A percentile compares a stretch with the other conserved stretches of the same genome.
phyloP scores from a whole-genome alignment of 2,113 vertebrate species.

The Motacilla tschutschensis region DNA sequence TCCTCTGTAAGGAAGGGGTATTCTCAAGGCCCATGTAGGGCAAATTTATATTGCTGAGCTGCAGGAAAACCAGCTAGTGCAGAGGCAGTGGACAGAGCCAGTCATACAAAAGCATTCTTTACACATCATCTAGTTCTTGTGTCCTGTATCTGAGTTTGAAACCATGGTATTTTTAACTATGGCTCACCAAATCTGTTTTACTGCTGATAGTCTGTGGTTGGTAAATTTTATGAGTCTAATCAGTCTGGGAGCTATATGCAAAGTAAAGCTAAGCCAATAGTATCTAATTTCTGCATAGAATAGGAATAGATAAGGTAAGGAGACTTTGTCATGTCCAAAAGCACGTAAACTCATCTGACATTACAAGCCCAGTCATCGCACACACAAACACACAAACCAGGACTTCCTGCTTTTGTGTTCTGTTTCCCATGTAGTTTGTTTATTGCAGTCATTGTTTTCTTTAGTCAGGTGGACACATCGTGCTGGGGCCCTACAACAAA shows the following conservation, averaged over 20 bases:
- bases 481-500: neutral
- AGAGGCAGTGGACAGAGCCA: neutral
- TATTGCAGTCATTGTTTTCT: neutral
- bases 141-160: neutral
- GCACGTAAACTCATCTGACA: neutral
- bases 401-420: conserved; percentile 10
- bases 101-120: neutral
- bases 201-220: neutral
- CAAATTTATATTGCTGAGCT: neutral
- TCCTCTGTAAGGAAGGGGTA: neutral
- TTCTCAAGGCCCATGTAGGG: neutral
- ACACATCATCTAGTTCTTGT: neutral
- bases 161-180: neutral
- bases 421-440: neutral
- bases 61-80: neutral
- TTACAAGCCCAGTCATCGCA: neutral
- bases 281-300: neutral
- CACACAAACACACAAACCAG: neutral
- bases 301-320: neutral
- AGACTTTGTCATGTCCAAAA: neutral
- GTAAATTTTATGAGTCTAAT: neutral
- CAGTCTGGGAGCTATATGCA: neutral
- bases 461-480: neutral
- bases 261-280: neutral
- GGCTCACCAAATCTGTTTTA: neutral